These are phyloP conservation scores for Argyresthia albistria DNA, from an alignment of 2,888 invertebrate species.

Conservation along the genomic window DNA sequence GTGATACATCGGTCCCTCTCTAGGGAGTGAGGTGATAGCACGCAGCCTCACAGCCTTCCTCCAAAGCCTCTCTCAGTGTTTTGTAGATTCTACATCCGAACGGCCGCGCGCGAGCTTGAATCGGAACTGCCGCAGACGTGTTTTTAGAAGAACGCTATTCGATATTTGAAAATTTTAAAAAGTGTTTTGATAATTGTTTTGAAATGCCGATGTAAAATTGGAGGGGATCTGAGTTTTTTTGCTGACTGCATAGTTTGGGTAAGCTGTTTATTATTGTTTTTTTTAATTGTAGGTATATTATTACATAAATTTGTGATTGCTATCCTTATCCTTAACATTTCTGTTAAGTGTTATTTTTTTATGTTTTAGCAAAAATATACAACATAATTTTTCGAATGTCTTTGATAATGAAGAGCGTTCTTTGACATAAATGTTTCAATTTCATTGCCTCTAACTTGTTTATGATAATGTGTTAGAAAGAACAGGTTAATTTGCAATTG, in stretches of 20 bases:
- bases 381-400: too few relatives aligned
- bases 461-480: too few relatives aligned
- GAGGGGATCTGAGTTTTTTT: constrained; percentile 20
- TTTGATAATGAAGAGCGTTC: too few relatives aligned
- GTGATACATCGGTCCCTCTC: constrained; percentile 22
- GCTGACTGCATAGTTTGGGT: constrained; percentile 22
- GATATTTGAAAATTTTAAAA: constrained; percentile 15
- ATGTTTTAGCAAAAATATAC: too few relatives aligned
- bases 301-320: too few relatives aligned
- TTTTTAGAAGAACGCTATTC: constrained; percentile 10
- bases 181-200: constrained; percentile 13
- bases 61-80: constrained; percentile 49
- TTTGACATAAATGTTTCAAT: too few relatives aligned
- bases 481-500: too few relatives aligned
- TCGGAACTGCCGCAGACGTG: constrained; percentile 17
- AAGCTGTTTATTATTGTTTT: constrained; percentile 17
- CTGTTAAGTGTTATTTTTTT: too few relatives aligned
- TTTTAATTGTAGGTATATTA: background rate
- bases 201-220: constrained; percentile 27
- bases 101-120: constrained; percentile 34
- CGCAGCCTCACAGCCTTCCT: constrained; percentile 34
- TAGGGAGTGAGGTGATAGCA: constrained; percentile 58
- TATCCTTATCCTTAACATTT: too few relatives aligned
- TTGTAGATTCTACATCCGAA: constrained; percentile 43
- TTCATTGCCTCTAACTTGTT: too few relatives aligned